Conservation (phyloP, 2,113 vertebrate species). For the Macquaria ambigua region DNA sequence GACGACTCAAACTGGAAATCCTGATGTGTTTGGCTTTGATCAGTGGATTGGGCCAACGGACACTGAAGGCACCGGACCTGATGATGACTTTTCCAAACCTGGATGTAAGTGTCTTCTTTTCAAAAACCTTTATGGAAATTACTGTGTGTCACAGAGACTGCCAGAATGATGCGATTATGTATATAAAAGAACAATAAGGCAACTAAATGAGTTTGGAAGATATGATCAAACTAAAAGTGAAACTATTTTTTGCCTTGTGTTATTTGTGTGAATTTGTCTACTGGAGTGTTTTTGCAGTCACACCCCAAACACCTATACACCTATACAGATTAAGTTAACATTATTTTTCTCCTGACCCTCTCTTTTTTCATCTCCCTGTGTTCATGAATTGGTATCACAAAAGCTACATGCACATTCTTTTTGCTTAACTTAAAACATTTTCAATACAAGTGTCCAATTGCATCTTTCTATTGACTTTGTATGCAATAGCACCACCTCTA, state of each 20-base stretch:
- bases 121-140: background rate
- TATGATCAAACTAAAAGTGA: background rate
- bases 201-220: background rate
- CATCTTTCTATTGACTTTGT: no score
- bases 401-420: no score
- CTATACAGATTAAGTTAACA: background rate
- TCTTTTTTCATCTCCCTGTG: no score
- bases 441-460: no score
- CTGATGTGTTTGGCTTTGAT: constrained; percentile 68
- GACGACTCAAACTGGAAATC: constrained; percentile 46
- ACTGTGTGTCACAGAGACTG: background rate
- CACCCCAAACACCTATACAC: background rate
- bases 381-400: no score
- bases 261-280: background rate
- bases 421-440: no score
- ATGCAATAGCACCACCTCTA: no score
- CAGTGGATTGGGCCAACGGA: constrained; percentile 61
- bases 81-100: constrained; percentile 88
- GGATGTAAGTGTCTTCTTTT: constrained; percentile 78
- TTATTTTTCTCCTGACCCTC: no score
- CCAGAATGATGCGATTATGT: background rate
- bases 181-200: background rate
- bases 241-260: no score
- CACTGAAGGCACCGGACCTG: constrained; percentile 80
- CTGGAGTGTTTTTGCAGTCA: background rate